Evolutionary conservation across 2,113 vertebrate species (phyloP), one percentile per base, ranked within the genome.

Genomic region (Penelope pileata): DNA sequence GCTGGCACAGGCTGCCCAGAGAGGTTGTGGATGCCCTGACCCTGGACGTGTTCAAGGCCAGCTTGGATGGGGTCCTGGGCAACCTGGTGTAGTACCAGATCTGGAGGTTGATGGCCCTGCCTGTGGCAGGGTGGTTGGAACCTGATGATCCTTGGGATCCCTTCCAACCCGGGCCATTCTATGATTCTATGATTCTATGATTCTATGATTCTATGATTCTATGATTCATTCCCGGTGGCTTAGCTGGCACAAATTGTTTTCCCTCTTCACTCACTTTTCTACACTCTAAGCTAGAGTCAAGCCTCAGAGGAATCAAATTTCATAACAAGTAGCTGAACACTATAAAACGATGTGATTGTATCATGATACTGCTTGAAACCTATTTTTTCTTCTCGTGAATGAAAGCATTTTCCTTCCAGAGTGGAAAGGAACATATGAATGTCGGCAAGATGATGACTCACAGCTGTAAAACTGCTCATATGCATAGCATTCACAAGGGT

Each of bases 361-460:
- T 82, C 86, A 87, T 90, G 89, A 83, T 87, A 86, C 77, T 23
- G 62, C 80, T 84, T 62, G 58, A 94, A 95, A 94, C 40, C n/a
- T 73, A 26, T 50, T 91, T 93, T 91, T 90, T 40, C 34, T 94
- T 88, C 42, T 68, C 0, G 7, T 97, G 95, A 96, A 97, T 97
- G 96, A 96, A 94, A 88, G 14, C 0, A 0, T 8, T 95, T 88
- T 70, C 42, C 79, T 87, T 87, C 83, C 56, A 68, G 73, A 84
- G 60, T 79, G 69, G 69, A 96, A 88, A 88, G 45, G 51, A 86
- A 40, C 88, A 79, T 89, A 72, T 93, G 94, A 96, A 90, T 78
- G 88, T 92, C 93, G 94, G 91, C 80, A 92, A 91, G 80, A 84
- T 34, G 85, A 94, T 97, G 94, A 97, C 68, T 97, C 96, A 97